phyloP scores from a whole-genome alignment of 2,888 invertebrate genomes.

The Drosophila imparisetae region DNA sequence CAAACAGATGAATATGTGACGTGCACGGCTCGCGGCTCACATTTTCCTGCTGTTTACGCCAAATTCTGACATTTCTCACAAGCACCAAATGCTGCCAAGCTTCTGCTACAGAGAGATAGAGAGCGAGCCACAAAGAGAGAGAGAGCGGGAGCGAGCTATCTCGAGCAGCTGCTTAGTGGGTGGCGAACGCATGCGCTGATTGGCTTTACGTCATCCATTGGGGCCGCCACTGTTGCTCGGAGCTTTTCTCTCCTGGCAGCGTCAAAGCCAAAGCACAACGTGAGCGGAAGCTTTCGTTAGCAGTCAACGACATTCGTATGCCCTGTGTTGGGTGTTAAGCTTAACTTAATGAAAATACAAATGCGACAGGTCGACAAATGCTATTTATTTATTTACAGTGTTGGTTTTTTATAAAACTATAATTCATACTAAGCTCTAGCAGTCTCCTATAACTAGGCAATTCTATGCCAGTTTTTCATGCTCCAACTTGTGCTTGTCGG shows the following conservation, averaged over 20 bases:
- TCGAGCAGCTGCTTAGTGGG: constrained; percentile 32
- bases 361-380: neutral
- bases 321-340: constrained; percentile 4
- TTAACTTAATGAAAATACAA: neutral
- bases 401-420: neutral
- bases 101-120: constrained; percentile 3
- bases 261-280: constrained; percentile 6
- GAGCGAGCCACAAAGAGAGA: neutral
- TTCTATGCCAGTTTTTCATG: neutral
- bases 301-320: constrained; percentile 15
- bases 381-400: neutral
- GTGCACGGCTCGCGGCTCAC: constrained; percentile 69
- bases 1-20: constrained; percentile 73
- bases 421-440: neutral
- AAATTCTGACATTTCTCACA: constrained; percentile 71
- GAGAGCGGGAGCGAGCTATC: constrained; percentile 5
- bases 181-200: constrained; percentile 57
- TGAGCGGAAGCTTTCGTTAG: constrained; percentile 30
- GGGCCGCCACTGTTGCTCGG: constrained; percentile 49
- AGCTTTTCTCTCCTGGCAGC: constrained; percentile 43
- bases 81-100: constrained; percentile 28
- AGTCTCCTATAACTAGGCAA: neutral
- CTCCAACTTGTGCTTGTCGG: neutral
- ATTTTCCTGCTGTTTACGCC: constrained; percentile 78
- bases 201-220: constrained; percentile 70